These are phyloP conservation scores for Bergia puertoricense DNA, from an alignment of 92 coral and sea anemone genomes.

Conservation along the genomic window DNA sequence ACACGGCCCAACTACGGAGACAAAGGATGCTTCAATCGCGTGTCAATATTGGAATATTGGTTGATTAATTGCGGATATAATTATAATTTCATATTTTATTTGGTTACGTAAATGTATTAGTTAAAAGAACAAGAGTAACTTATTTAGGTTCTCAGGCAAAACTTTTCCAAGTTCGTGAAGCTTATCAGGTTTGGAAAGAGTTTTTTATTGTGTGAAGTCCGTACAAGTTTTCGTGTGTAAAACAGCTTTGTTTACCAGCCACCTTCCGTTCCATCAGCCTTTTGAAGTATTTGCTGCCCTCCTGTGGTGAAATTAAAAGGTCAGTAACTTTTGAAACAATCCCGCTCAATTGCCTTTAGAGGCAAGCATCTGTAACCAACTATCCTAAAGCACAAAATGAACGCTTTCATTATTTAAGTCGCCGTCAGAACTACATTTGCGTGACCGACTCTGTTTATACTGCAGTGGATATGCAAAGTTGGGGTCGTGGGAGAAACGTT, in stretches of 20 bases:
- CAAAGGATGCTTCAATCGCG: conserved; percentile 13
- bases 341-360: background rate
- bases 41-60: conserved; percentile 37
- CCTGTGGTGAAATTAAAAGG: conserved; percentile 10
- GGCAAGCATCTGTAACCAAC: conserved; percentile 27
- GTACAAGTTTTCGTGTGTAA: background rate
- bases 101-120: background rate
- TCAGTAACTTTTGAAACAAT: conserved; percentile 27
- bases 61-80: conserved; percentile 7
- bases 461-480: background rate
- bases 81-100: conserved; percentile 11
- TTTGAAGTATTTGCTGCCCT: conserved; percentile 15
- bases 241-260: background rate
- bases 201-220: background rate
- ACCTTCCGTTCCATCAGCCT: background rate
- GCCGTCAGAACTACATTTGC: conserved; percentile 8
- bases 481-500: background rate
- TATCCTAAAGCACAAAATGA: background rate
- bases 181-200: background rate
- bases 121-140: background rate
- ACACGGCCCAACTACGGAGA: background rate
- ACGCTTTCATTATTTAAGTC: background rate
- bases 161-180: background rate
- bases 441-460: conserved; percentile 16
- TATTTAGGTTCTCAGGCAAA: background rate